Conservation (phyloP, 53 echinoderm and acorn worm species). For the Holothuria scabra region DNA sequence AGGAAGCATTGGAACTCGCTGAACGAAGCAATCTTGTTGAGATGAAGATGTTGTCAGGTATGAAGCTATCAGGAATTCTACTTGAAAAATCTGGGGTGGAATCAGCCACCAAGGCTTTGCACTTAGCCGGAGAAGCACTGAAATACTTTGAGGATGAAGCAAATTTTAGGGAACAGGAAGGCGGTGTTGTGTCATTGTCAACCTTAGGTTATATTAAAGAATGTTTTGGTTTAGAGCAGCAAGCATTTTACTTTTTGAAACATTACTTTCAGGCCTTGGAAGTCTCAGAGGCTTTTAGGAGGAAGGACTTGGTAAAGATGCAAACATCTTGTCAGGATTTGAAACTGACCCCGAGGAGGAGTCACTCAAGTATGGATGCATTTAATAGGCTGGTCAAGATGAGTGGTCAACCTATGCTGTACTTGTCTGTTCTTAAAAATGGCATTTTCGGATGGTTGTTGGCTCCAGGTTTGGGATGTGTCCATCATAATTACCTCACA, state of each 20-base stretch:
- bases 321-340: background rate
- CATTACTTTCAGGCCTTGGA: conserved; percentile 69
- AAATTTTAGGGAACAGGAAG: background rate
- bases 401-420: conserved; percentile 64
- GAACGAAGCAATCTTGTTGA: conserved; percentile 59
- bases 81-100: conserved; percentile 63
- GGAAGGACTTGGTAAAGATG: conserved; percentile 35
- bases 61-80: conserved; percentile 67
- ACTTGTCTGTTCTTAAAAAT: conserved; percentile 67
- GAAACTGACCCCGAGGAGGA: background rate
- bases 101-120: background rate
- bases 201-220: conserved; percentile 42
- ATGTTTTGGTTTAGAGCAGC: conserved; percentile 66
- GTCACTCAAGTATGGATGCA: background rate
- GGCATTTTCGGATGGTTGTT: conserved; percentile 79
- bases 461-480: conserved; percentile 66
- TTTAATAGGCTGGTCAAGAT: conserved; percentile 62
- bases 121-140: conserved; percentile 1
- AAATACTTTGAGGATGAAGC: conserved; percentile 24
- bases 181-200: background rate
- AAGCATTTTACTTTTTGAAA: conserved; percentile 69
- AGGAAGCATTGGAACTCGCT: conserved; percentile 74
- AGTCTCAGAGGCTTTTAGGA: conserved; percentile 57
- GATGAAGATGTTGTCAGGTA: conserved; percentile 48
- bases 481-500: conserved; percentile 28